phyloP scores from a whole-genome alignment of 2,888 invertebrate genomes.

The Syrista parreyssii region DNA sequence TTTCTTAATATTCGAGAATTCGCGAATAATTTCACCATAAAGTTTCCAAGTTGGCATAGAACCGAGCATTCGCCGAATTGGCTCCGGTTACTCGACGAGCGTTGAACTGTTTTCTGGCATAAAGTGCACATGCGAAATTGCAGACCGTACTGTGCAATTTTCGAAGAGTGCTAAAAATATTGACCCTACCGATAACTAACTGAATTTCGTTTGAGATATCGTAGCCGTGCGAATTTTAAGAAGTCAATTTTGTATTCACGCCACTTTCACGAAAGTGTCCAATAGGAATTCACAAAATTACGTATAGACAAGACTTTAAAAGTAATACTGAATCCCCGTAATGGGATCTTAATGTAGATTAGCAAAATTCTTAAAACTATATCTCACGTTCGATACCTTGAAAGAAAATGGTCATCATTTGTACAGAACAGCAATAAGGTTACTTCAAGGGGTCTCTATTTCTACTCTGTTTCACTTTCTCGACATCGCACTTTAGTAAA shows the following conservation, averaged over 20 bases:
- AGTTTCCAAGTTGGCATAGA: conserved; percentile 47
- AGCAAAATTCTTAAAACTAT: background rate
- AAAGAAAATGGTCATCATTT: background rate
- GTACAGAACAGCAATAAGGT: background rate
- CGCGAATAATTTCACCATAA: conserved; percentile 53
- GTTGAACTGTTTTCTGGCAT: conserved; percentile 48
- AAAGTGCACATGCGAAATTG: conserved; percentile 43
- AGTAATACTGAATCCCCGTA: background rate
- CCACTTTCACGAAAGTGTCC: background rate
- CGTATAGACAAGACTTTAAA: too few species aligned
- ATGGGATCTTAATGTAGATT: background rate
- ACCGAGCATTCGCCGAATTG: conserved; percentile 46
- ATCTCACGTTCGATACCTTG: background rate
- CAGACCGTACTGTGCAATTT: conserved; percentile 49
- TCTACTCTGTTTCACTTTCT: background rate
- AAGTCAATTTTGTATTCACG: background rate
- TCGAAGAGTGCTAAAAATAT: conserved; percentile 45
- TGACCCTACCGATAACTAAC: background rate
- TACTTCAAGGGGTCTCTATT: background rate
- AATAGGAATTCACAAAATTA: too few species aligned
- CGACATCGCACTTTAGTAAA: background rate
- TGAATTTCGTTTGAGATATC: background rate
- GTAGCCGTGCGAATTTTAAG: background rate
- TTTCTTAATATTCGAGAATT: conserved; percentile 28
- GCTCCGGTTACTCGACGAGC: conserved; percentile 49